Evolutionary conservation across 2,113 vertebrate genomes (phyloP).

Genomic region (chimpanzee (Pan troglodytes)): DNA sequence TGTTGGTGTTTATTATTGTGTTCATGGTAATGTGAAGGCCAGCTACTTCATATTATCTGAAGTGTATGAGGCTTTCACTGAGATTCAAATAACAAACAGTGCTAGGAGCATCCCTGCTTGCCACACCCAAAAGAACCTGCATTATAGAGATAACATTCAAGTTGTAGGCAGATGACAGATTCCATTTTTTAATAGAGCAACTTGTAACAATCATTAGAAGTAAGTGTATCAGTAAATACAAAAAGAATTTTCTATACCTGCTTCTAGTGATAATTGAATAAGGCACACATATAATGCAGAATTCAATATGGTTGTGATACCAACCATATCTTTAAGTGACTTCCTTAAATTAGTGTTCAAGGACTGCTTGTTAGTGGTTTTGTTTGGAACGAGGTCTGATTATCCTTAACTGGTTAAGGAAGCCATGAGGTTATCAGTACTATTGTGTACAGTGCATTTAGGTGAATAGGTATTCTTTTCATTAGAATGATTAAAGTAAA

Average conservation of each 20-base stretch:
- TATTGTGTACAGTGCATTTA: not conserved
- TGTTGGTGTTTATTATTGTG: not conserved
- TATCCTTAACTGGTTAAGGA: not conserved
- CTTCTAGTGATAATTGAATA: not conserved
- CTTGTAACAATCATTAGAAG: not conserved
- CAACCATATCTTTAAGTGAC: not conserved
- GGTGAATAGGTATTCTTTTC: not conserved
- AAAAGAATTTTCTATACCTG: not conserved
- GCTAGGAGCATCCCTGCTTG: not conserved
- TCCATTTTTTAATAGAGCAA: not conserved
- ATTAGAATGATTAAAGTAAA: constrained; percentile 1
- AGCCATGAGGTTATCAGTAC: not conserved
- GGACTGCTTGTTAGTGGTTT: not conserved
- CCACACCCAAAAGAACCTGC: not conserved
- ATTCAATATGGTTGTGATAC: not conserved
- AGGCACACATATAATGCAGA: not conserved
- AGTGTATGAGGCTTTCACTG: not conserved
- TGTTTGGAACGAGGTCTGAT: not conserved
- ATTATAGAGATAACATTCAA: not conserved
- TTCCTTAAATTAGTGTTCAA: not conserved
- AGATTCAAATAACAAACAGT: not conserved
- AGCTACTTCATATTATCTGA: not conserved
- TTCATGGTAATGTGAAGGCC: not conserved
- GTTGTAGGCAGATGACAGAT: not conserved
- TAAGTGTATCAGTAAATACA: not conserved